These are phyloP conservation scores for Lutjanus campechanus DNA, from an alignment of 2,797 vertebrate species.

Conservation along the genomic window DNA sequence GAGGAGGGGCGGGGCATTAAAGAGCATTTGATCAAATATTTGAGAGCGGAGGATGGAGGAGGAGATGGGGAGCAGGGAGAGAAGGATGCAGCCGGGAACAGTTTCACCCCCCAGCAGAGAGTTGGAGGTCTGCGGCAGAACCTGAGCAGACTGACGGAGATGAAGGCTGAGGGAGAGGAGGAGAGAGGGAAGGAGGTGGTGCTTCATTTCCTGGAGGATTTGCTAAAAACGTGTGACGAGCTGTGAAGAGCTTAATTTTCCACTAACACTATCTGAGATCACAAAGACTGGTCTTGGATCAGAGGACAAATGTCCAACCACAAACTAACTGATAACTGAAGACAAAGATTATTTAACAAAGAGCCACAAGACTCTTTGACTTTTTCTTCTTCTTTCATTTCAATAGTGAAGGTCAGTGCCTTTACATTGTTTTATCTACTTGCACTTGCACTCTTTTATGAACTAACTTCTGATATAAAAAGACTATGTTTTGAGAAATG, in stretches of 20 bases:
- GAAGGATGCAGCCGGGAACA: conserved; percentile 50
- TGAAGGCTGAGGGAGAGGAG: conserved; percentile 71
- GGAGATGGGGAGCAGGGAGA: conserved; percentile 66
- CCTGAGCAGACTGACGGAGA: conserved; percentile 79
- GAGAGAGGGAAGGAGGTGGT: conserved; percentile 64
- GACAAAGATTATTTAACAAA: not conserved
- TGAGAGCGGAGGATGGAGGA: conserved; percentile 74
- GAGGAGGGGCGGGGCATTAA: conserved; percentile 79
- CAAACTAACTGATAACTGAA: not conserved
- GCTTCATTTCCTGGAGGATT: conserved; percentile 85
- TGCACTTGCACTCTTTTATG: conserved; percentile 10
- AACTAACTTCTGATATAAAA: not conserved
- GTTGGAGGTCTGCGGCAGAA: conserved; percentile 77
- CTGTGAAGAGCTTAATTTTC: conserved; percentile 33
- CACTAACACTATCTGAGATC: not conserved
- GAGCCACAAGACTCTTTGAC: conserved; percentile 6
- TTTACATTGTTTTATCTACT: conserved; percentile 11
- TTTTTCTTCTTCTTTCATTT: not conserved
- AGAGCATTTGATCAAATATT: conserved; percentile 87
- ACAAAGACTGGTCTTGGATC: not conserved
- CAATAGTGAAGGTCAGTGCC: not conserved
- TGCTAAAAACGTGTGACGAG: conserved; percentile 79
- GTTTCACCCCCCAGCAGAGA: conserved; percentile 76
- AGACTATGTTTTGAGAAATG: not conserved
- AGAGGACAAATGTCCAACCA: not conserved